phyloP scores from a whole-genome alignment of 2,113 vertebrate species.

The Dasyurus viverrinus region DNA sequence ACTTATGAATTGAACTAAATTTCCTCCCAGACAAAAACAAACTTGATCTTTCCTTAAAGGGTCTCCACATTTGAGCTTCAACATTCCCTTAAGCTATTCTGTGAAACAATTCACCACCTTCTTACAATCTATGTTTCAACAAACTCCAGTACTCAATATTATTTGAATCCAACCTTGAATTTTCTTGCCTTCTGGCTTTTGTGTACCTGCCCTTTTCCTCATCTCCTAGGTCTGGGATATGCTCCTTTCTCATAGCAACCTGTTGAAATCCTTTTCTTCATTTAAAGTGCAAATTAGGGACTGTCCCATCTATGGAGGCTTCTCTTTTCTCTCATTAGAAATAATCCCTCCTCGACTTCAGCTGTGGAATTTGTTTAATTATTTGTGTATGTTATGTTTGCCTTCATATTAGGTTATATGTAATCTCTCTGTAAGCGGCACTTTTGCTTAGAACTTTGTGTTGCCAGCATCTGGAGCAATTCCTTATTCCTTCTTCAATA shows the following conservation, averaged over 20 bases:
- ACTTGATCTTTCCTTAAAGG: background rate
- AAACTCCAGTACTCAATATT: background rate
- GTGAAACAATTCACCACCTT: background rate
- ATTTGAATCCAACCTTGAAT: background rate
- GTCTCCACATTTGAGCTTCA: background rate
- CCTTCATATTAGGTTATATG: background rate
- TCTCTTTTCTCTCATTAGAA: background rate
- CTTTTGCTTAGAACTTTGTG: background rate
- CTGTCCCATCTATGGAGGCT: background rate
- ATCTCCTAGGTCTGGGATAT: background rate
- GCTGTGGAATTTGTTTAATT: background rate
- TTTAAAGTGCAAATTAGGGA: background rate
- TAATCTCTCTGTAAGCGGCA: background rate
- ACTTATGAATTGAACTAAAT: background rate
- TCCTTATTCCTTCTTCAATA: background rate
- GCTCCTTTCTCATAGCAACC: background rate
- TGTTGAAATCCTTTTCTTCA: background rate
- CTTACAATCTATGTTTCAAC: background rate
- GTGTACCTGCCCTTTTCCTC: background rate
- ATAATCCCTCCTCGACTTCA: background rate
- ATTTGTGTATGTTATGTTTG: background rate
- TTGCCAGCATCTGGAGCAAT: background rate
- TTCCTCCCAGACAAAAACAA: background rate
- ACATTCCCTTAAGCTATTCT: background rate
- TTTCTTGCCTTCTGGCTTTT: background rate